phyloP scores from a whole-genome alignment of 2,113 vertebrate species.

The Panurus biarmicus region DNA sequence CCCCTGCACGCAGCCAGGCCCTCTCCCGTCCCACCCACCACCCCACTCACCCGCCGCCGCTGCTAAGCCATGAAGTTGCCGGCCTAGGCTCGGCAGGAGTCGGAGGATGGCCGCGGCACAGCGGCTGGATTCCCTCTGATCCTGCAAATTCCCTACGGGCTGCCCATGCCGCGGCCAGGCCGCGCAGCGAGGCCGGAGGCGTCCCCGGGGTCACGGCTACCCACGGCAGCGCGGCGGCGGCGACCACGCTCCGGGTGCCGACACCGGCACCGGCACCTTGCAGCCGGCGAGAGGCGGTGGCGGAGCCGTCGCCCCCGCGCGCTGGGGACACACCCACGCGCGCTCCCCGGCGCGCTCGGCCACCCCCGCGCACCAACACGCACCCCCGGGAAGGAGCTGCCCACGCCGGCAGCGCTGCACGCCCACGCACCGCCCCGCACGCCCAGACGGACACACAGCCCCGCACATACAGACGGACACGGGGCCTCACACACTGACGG shows the following conservation, averaged over 20 bases:
- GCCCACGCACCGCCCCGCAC: background rate
- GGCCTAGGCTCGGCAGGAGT: background rate
- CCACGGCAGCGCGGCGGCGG: background rate
- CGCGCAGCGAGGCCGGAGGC: background rate
- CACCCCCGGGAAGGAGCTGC: background rate
- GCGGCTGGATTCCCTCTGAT: background rate
- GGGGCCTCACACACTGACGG: rapidly evolving
- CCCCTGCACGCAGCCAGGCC: background rate
- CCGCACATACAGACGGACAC: background rate
- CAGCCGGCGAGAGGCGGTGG: background rate
- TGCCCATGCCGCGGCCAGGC: background rate
- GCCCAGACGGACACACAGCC: background rate
- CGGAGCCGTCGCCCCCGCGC: background rate
- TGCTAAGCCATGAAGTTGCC: background rate
- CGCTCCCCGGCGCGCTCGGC: background rate
- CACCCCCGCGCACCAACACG: background rate
- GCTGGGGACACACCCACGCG: conserved; percentile 18
- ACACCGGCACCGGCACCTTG: background rate
- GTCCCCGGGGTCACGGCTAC: background rate
- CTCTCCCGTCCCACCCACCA: background rate
- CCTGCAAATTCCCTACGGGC: background rate
- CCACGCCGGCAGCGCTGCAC: background rate
- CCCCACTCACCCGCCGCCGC: background rate
- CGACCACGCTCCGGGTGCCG: background rate
- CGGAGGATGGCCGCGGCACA: background rate